A percentile compares a stretch with the other conserved stretches of the same genome.
Evolutionary conservation across 2,113 vertebrate genomes (phyloP).

Genomic region (Rhizomys pruinosus): DNA sequence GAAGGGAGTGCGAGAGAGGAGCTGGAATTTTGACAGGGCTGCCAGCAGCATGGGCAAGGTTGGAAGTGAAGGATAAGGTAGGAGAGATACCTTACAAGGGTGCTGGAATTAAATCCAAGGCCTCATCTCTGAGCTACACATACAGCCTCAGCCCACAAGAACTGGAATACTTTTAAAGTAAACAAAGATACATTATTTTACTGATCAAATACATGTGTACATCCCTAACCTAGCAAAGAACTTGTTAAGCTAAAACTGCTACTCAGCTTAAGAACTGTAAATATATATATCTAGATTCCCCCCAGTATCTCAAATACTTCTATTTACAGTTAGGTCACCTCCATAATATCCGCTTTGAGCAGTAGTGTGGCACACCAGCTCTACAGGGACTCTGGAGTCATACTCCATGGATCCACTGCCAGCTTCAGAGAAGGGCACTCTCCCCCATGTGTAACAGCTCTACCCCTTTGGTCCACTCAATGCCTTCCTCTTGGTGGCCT

Average conservation of each 20-base stretch:
- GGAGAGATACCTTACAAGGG: neutral
- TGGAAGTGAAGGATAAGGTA: neutral
- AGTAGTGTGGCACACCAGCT: neutral
- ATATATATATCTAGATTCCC: neutral
- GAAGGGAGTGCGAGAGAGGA: accelerated
- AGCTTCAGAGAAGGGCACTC: neutral
- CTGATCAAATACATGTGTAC: neutral
- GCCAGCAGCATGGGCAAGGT: neutral
- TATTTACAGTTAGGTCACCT: neutral
- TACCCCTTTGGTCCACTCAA: neutral
- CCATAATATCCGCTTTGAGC: neutral
- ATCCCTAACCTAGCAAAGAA: neutral
- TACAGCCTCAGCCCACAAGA: neutral
- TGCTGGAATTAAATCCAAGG: neutral
- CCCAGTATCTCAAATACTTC: neutral
- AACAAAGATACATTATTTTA: neutral
- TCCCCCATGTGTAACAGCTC: accelerated
- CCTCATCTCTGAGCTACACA: neutral
- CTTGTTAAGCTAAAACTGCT: neutral
- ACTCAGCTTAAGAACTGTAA: neutral
- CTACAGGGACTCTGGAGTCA: neutral
- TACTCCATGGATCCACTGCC: neutral
- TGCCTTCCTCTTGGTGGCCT: neutral
- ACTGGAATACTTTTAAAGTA: neutral
- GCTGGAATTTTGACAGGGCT: neutral